Evolutionary conservation across 2,113 vertebrate species (phyloP).

Genomic region (Pollachius pollachius): DNA sequence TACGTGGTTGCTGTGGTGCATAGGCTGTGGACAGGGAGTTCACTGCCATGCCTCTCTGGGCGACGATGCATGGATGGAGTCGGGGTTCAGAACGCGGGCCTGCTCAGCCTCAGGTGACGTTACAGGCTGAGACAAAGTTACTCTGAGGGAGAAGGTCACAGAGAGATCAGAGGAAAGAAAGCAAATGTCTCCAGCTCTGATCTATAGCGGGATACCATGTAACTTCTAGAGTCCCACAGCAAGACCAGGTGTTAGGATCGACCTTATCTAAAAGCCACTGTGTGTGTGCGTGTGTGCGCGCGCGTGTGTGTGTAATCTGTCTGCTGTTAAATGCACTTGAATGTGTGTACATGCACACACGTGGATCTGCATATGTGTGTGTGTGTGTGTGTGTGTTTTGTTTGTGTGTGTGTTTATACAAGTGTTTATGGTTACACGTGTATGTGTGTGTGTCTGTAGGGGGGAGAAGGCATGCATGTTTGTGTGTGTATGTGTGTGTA

Average conservation of each 20-base stretch:
- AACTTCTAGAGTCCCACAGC: constrained; percentile 54
- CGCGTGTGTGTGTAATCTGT: too few species aligned
- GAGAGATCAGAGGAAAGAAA: constrained; percentile 9
- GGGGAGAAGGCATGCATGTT: background rate
- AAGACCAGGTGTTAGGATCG: constrained; percentile 69
- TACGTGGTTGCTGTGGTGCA: too few species aligned
- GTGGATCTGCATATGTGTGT: too few species aligned
- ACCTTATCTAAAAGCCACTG: constrained; percentile 60
- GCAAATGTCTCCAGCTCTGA: constrained; percentile 29
- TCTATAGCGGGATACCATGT: constrained; percentile 38
- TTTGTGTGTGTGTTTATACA: background rate
- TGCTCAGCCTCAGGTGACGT: constrained; percentile 38
- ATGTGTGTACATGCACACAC: too few species aligned
- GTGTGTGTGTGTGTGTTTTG: background rate
- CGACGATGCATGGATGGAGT: too few species aligned
- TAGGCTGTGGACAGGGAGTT: too few species aligned
- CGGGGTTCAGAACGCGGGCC: background rate
- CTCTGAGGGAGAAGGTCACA: background rate
- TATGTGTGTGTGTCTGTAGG: background rate
- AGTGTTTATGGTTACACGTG: background rate
- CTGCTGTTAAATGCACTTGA: too few species aligned
- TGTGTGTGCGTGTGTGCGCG: background rate
- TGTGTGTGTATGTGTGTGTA: constrained; percentile 26
- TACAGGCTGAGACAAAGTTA: constrained; percentile 7
- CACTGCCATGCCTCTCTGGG: too few species aligned